These are phyloP conservation scores for Cordylochernes scorpioides DNA, from an alignment of 2,888 invertebrate genomes.

Conservation along the genomic window DNA sequence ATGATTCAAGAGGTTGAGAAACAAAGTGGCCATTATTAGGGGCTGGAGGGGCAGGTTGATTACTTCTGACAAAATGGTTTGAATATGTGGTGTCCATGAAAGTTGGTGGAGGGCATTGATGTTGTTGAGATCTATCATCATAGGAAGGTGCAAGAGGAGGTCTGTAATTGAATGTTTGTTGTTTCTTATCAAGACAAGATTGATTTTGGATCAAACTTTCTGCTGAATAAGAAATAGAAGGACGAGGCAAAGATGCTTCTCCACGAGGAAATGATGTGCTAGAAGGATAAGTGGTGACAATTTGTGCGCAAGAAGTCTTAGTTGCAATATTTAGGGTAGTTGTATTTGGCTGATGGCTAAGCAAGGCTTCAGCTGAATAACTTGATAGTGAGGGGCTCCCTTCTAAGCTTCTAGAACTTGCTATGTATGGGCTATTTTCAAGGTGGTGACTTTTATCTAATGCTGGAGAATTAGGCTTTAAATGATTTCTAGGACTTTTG, in stretches of 20 bases:
- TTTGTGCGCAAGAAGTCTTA: not conserved
- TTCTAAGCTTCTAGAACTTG: not conserved
- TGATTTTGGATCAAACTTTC: slow-evolving; percentile 11
- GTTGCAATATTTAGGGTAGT: slow-evolving; percentile 1
- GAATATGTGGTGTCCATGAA: too few species aligned
- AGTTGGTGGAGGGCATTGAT: too few species aligned
- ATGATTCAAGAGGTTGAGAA: too few species aligned
- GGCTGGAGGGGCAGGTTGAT: too few species aligned
- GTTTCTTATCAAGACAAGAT: slow-evolving; percentile 1
- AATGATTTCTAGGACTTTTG: not conserved
- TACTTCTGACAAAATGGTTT: too few species aligned
- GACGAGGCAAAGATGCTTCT: slow-evolving; percentile 1
- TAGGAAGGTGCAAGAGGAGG: too few species aligned
- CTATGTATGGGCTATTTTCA: not conserved
- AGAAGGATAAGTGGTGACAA: not conserved
- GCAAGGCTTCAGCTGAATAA: slow-evolving; percentile 7
- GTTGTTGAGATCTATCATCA: too few species aligned
- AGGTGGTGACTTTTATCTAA: too few species aligned
- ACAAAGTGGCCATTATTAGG: too few species aligned
- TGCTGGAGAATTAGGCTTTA: not conserved
- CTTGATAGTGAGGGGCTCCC: slow-evolving; percentile 1
- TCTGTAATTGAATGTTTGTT: slow-evolving; percentile 1
- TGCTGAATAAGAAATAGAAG: slow-evolving; percentile 11
- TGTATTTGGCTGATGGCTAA: slow-evolving; percentile 2
- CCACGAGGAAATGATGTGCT: not conserved